Evolutionary conservation across 2,113 vertebrate species (phyloP).

Genomic region (Barbus barbus): DNA sequence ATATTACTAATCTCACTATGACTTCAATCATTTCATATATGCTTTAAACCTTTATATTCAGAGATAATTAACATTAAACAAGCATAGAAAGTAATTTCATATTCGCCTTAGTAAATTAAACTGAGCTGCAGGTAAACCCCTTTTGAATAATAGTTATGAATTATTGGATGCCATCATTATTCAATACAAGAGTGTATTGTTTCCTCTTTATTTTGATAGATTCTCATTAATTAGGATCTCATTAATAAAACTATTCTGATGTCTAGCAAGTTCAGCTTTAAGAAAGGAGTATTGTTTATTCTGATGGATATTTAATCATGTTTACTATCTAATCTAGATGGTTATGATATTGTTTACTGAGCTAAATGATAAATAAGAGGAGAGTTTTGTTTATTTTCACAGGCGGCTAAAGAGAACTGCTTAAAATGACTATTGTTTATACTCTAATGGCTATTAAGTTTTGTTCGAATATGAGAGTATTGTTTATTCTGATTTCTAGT

Average conservation of each 20-base stretch:
- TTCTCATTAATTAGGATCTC: neutral
- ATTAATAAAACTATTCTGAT: neutral
- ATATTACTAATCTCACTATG: neutral
- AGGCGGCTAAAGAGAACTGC: neutral
- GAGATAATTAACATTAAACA: neutral
- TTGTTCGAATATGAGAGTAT: neutral
- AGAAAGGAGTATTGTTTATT: neutral
- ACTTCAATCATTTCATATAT: neutral
- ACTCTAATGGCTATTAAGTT: neutral
- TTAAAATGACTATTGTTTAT: constrained; percentile 6
- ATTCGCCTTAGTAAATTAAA: neutral
- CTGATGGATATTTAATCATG: neutral
- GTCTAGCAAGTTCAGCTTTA: neutral
- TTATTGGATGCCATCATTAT: neutral
- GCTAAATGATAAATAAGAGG: neutral
- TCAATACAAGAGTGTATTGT: neutral
- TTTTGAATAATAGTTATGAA: neutral
- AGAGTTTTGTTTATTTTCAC: neutral
- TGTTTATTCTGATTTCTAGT: neutral
- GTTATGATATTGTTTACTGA: neutral
- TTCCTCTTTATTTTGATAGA: neutral
- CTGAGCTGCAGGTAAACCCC: neutral
- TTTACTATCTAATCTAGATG: neutral
- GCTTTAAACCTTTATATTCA: no score
- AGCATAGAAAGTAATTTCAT: neutral